Evolutionary conservation across 1,140 invertebrate species (phyloP), one percentile per base, ranked within the genome.

Genomic region (Tetragnatha versicolor): DNA sequence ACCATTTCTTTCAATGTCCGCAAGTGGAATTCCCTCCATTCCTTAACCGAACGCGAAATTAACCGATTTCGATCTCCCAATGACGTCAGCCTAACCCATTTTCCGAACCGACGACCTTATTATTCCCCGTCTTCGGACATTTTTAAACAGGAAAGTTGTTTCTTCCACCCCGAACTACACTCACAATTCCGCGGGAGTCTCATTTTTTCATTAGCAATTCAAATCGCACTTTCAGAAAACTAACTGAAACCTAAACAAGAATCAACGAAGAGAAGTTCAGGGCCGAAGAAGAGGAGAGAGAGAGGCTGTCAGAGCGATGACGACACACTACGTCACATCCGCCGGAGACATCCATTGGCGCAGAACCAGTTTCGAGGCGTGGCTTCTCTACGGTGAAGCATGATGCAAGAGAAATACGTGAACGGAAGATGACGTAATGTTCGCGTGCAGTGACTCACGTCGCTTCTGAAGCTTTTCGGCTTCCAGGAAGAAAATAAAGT

Each of bases 21-120:
- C 31, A 58, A 58, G 53, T 31, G 53, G 53, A 31, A 58, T 58
- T 58, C 29, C 53, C 53, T n/a, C n/a, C n/a, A n/a, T n/a, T n/a
- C n/a, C 53, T 51, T 49, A 22, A 51, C 47, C 1, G 7, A n/a
- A 6, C 35, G 7, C 53, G 7, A 17, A 58, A 58, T 58, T 58
- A 58, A 31, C 14, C 47, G 25, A 49, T 20, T n/a, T n/a, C 7
- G n/a, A 12, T 27, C 51, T 9, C n/a, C 14, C 20, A 2, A 33
- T 58, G 53, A 58, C 53, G 53, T 58, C 14, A 58, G 27, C 35
- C 53, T 31, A 58, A 12, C 53, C 53, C 53, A 58, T 12, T 58
- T 58, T 58, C n/a, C 27, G 27, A 58, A 58, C 53, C 31, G 31
- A 31, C 53, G 53, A 58, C 53, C 53, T 58, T 58, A 58, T 58